Evolutionary conservation across 2,888 invertebrate genomes (phyloP), one percentile per base, ranked within the genome.

Genomic region (Conchocele bisecta): DNA sequence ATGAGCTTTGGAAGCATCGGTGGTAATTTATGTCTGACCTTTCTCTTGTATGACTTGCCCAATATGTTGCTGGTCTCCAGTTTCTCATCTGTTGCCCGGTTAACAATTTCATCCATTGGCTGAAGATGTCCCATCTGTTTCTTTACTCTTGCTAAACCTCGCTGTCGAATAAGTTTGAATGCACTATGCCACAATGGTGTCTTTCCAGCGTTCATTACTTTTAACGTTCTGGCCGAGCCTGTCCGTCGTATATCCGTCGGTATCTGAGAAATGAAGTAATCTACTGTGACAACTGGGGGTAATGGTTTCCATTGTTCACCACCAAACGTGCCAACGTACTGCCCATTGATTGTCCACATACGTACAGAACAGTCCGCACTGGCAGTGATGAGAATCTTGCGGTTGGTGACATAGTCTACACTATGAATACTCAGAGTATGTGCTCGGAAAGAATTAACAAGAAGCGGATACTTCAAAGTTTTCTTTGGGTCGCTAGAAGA

Each of bases 191-290:
- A 87, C 33, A 65, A 66, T 0, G 83, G 83, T 2, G 69, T 64
- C 26, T 72, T 69, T 7, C 86, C 86, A 6, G 75, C 78, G 46
- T 85, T 83, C 41, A 88, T 69, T 1, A 89, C 96, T 92, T 95
- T 94, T 59, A 95, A 92, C 0, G 96, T 96, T 22, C 95, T 95
- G 56, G 94, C 95, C 83, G 96, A 96, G 72, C 94, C 95, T 26
- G 94, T 93, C 88, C 95, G 93, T 80, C 93, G 92, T 9, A 96
- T 93, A 89, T 97, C 96, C 0, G 94, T 94, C 4, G 96, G 96
- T 29, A 93, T 92, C 86, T 48, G 70, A 3, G 63, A 17, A 26
- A 75, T 28, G 9, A 74, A 69, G 48, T 69, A 73, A n/a, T 69
- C 67, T 17, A 89, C 89, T 6, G 91, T 90, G n/a, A 92, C 85